Base-by-base conservation (phyloP, 1,140 invertebrate species). In the Atopsyche davidsoni region DNA sequence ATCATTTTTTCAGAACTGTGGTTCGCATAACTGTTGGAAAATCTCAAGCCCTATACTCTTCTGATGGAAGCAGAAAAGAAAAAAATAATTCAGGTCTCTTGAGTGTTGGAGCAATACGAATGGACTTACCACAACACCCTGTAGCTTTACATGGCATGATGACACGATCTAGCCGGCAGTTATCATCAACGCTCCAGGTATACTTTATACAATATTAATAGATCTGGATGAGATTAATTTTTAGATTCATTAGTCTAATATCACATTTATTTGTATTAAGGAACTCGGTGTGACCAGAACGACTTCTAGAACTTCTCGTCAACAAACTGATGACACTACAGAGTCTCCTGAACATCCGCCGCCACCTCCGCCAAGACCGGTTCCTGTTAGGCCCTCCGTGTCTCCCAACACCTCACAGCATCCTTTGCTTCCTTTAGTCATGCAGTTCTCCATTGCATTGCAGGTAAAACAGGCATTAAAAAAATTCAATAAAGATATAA, bases 141-240 rank as follows among this genome's bases (percentile, higher is more conserved):
- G 91, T 96, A 0, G 92, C 89, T 21, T 72, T 98, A 43, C 95
- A 98, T 66, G 92, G 92, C 39, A 96, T 98, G 89, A 93, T 98
- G 83, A 94, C 93, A 0, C 77, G 94, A 58, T 90, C 92, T 32
- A 92, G 90, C 45, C 89, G 92, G 60, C 90, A 96, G 63, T 73
- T 98, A 2, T 92, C 89, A 10, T 91, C 86, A n/a, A 94, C 91
- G 1, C 65, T 95, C 28, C 88, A 91, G 69, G 83, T 80, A 64
- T 55, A 42, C 32, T 40, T 36, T n/a, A n/a, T n/a, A n/a, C n/a
- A n/a, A n/a, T n/a, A n/a, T n/a, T n/a, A n/a, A n/a, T n/a, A n/a
- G n/a, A n/a, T n/a, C n/a, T n/a, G n/a, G n/a, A n/a, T n/a, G n/a
- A n/a, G n/a, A n/a, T n/a, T n/a, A 24, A 40, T 40, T 4, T 44